Evolutionary conservation across 2,113 vertebrate species (phyloP).

Genomic region (Dromiciops gliroides): DNA sequence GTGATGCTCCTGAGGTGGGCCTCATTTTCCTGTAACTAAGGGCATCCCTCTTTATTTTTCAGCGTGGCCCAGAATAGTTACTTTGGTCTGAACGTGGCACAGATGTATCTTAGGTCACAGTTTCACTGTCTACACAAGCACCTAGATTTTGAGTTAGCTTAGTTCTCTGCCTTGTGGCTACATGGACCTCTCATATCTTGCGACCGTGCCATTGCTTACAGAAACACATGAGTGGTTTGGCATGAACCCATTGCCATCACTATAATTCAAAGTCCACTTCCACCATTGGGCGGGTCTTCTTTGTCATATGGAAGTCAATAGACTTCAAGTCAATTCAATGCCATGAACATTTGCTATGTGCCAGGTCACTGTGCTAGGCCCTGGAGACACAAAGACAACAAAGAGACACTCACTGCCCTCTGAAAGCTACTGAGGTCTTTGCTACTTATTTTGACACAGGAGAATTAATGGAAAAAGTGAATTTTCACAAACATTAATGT

Average conservation of each 20-base stretch:
- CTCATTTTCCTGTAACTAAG: neutral
- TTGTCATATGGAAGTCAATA: neutral
- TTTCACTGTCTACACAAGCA: neutral
- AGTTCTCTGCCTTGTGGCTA: neutral
- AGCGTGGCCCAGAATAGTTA: neutral
- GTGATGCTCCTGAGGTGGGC: neutral
- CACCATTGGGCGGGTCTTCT: neutral
- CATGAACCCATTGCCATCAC: neutral
- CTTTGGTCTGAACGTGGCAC: neutral
- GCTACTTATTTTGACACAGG: neutral
- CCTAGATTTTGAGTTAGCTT: neutral
- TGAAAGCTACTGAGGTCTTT: neutral
- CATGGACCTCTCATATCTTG: neutral
- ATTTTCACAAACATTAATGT: neutral
- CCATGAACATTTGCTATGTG: neutral
- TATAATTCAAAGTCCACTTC: neutral
- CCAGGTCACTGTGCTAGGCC: neutral
- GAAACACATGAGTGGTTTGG: neutral
- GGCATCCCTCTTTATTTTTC: neutral
- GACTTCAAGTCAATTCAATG: neutral
- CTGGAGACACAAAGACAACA: neutral
- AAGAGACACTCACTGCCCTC: neutral
- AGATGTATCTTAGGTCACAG: neutral
- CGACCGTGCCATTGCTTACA: neutral
- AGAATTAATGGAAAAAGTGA: neutral